Evolutionary conservation across 2,888 invertebrate species (phyloP), one percentile per base, ranked within the genome.

Genomic region (Brachycybe producta): DNA sequence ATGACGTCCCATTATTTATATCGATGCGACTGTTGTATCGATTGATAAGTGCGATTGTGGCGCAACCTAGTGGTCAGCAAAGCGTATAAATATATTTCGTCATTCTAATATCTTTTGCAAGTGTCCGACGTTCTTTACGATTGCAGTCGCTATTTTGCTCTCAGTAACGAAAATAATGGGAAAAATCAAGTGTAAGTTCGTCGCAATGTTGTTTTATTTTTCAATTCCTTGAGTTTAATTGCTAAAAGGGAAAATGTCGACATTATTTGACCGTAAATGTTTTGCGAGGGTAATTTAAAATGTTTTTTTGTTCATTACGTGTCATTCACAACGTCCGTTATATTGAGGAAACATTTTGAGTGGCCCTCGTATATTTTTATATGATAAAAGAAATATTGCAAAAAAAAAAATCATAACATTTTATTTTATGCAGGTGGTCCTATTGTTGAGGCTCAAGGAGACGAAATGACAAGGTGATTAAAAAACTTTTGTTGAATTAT

Each of bases 381-480:
- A 11, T 21, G 2, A 5, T 1, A 1, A 40, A 15, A 19, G 5
- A 19, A 3, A 23, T 40, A 23, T 24, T 23, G 1, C n/a, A 21
- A 11, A n/a, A 5, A 27, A 11, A 26, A 15, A 5, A 8, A 13
- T 0, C 42, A 11, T 27, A 26, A 0, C 4, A n/a, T 42, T 13
- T 13, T n/a, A 1, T 42, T 42, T 15, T 53, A 51, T 51, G 11
- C 45, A 59, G 59, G 59, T 58, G 90, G 90, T 65, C 84, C 88
- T 42, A 87, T 91, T 55, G 91, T 91, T 42, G 90, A 91, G 67
- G 78, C 88, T 61, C 76, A 88, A 48, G 91, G 91, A n/a, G 90
- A 91, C 75, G 91, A 91, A 70, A 90, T 90, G 90, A 90, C 90
- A 36, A 60, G 61, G 61, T 61, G 51, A 45, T 26, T n/a, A 15